Evolutionary conservation across 2,888 invertebrate species (phyloP), one percentile per base, ranked within the genome.

Genomic region (Drosophila peninsularis): DNA sequence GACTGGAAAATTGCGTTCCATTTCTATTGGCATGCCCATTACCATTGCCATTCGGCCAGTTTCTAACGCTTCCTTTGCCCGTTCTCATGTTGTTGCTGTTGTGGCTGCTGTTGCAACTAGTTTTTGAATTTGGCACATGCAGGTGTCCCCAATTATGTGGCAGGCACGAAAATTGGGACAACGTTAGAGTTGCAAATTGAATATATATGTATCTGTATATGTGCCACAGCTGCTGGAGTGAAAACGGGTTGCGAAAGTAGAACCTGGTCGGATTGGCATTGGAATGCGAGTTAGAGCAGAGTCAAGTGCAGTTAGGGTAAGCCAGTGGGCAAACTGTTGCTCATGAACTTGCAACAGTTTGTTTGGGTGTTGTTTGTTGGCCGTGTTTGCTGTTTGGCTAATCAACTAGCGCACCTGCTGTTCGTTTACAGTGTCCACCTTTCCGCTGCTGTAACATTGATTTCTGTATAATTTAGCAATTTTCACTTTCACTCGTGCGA

Each of bases 401-500:
- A 79, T 76, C 65, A 76, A 76, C 49, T 74, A 36, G 56, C 30
- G 39, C 53, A 39, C 14, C 54, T 41, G 54, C 30, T 62, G 49
- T 39, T 60, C 61, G 54, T 70, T 70, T 37, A 54, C 42, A 50
- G 56, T 75, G 75, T 70, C 62, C 80, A 79, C 45, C 64, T 62
- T 73, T 67, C 44, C 50, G 64, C 42, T 65, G 75, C 52, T 65
- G 75, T 54, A 81, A 71, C 71, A 83, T 78, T 78, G 83, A 83
- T 88, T 80, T 88, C 71, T 82, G 73, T 86, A 76, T 88, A 82
- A 87, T 87, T 89, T 89, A 74, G 81, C 71, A 90, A 90, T 90
- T 90, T 90, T 89, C 90, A 88, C 90, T 90, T 89, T 89, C 89
- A 90, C 89, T 90, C 74, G 70, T 67, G 64, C 74, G 68, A 71